Evolutionary conservation across 2,113 vertebrate genomes (phyloP), one percentile per base, ranked within the genome.

Genomic region (Enhydra lutris): DNA sequence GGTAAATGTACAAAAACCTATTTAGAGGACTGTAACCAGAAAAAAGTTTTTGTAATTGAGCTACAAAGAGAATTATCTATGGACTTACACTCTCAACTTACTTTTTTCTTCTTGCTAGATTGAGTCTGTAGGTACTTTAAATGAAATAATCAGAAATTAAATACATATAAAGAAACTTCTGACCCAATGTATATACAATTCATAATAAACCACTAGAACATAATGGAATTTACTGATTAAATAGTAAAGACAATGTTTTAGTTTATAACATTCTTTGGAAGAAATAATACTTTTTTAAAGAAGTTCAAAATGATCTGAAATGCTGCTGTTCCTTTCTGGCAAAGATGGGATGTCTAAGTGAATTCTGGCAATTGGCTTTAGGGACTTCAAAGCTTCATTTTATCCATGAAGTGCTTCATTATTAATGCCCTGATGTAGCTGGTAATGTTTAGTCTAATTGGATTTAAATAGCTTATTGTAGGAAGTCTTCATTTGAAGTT

Each of bases 31-130:
- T 95, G 45, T 92, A 91, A 87, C 47, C 74, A 97, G 74, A 89
- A 96, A 98, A 98, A 97, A 94, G 97, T 59, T 85, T 84, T 94
- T 95, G 85, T 89, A 63, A 96, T 97, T 92, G 71, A 97, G 52
- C 93, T 93, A 97, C 47, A 96, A 95, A 97, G 57, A 97, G 79
- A 96, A 97, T 97, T 96, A 94, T 89, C 95, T 91, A 31, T 89
- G 85, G 97, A 52, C 84, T 92, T 98, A 83, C 7, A n/a, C 63
- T 98, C 92, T 95, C 96, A 96, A 78, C 42, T 96, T 95, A 96
- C 45, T 90, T 98, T 80, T 96, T 98, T 98, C 81, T 96, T 98
- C 82, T 79, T 98, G 96, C 93, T 96, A 95, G 45, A 91, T 55
- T 47, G 6, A 98, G 89, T 98, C 83, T 55, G 65, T 0, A 0